Evolutionary conservation across 2,888 invertebrate species (phyloP).

Genomic region (Hipparchia semele): DNA sequence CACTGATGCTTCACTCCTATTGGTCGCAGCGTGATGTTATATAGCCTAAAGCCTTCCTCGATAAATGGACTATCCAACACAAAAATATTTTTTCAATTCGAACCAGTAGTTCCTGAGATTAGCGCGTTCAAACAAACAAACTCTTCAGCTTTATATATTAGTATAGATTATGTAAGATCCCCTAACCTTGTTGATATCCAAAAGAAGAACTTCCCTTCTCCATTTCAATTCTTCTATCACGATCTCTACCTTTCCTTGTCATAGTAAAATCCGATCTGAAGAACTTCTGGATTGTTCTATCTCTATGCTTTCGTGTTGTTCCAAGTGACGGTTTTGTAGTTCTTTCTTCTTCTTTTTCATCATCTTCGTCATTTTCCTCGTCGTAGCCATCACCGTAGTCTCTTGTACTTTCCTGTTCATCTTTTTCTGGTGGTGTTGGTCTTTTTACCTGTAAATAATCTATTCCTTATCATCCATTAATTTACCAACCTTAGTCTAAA

Average conservation of each 20-base stretch:
- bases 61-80: too few species aligned
- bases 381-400: slow-evolving; percentile 37
- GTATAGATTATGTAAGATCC: neutral
- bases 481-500: too few species aligned
- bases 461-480: neutral
- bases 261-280: neutral
- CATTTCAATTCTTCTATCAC: neutral
- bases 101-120: too few species aligned
- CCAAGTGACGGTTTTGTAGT: neutral
- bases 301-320: neutral
- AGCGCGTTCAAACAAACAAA: too few species aligned
- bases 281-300: neutral
- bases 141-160: too few species aligned
- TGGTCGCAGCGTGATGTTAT: too few species aligned
- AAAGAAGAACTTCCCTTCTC: neutral
- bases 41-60: too few species aligned
- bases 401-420: neutral
- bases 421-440: slow-evolving; percentile 10
- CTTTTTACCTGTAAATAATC: slow-evolving; percentile 20
- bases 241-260: neutral
- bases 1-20: too few species aligned
- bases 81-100: too few species aligned
- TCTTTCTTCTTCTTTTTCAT: slow-evolving; percentile 6
- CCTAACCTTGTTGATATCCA: neutral
- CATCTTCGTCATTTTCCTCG: slow-evolving; percentile 17